Evolutionary conservation across 2,888 invertebrate species (phyloP).

Genomic region (Standfussiana lucernea): DNA sequence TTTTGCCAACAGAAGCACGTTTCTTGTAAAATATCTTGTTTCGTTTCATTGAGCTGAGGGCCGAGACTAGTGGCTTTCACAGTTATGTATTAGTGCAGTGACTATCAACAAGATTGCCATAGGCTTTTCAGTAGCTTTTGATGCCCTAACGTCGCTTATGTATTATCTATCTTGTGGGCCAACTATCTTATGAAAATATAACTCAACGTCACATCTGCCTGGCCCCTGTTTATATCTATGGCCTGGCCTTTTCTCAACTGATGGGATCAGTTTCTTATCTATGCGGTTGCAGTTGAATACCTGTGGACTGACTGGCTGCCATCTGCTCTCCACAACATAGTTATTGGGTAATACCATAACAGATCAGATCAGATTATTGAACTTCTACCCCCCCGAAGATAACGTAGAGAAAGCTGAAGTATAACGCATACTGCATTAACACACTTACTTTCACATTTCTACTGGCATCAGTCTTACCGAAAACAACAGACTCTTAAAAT

Average conservation of each 20-base stretch:
- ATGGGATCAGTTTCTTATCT: background rate
- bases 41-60: background rate
- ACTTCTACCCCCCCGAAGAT: background rate
- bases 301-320: background rate
- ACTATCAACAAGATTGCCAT: background rate
- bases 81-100: background rate
- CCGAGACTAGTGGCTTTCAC: no score
- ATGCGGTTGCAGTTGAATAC: background rate
- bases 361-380: background rate
- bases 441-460: background rate
- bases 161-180: background rate
- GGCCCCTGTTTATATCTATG: background rate
- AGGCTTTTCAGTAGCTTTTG: background rate
- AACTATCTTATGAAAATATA: background rate
- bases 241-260: background rate
- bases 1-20: background rate
- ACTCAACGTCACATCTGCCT: background rate
- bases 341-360: background rate
- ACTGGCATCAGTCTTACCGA: background rate
- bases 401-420: background rate
- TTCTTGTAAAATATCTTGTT: constrained; percentile 12
- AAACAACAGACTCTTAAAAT: background rate
- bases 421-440: background rate
- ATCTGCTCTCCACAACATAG: background rate
- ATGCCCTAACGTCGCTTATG: background rate